phyloP scores from a whole-genome alignment of 2,888 invertebrate species.

The Phyllotreta striolata region DNA sequence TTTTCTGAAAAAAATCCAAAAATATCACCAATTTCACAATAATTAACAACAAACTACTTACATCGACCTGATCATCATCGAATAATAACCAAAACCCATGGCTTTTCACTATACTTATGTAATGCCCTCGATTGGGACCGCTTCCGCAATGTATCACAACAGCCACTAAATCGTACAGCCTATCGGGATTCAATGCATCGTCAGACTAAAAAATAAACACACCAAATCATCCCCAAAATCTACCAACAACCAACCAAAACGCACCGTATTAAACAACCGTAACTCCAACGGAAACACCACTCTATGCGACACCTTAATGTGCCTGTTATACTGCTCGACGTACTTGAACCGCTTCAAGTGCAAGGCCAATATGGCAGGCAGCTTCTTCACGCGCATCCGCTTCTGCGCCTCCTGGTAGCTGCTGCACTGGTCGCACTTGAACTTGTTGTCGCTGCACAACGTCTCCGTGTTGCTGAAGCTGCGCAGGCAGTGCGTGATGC shows the following conservation, averaged over 20 bases:
- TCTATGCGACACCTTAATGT: constrained; percentile 98
- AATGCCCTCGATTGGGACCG: constrained; percentile 98
- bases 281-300: constrained; percentile 99
- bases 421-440: constrained; percentile 99
- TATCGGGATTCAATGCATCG: constrained; percentile 97
- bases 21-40: not conserved
- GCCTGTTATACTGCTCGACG: constrained; percentile 97
- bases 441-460: constrained; percentile 98
- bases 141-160: constrained; percentile 99
- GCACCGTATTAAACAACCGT: constrained; percentile 95
- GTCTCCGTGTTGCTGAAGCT: constrained; percentile 99
- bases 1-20: constrained; percentile 78
- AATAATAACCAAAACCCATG: constrained; percentile 99
- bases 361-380: constrained; percentile 96
- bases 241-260: constrained; percentile 49
- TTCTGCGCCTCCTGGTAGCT: constrained; percentile 99
- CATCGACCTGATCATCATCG: constrained; percentile 99
- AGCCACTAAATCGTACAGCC: constrained; percentile 97
- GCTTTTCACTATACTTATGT: constrained; percentile 99
- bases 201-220: constrained; percentile 76
- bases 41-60: constrained; percentile 65
- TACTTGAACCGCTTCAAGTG: constrained; percentile 98
- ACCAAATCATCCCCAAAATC: not conserved
- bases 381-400: constrained; percentile 97
- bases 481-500: constrained; percentile 96